Base-by-base conservation (phyloP, 2,888 invertebrate genomes). In the Neuroscelio doddi region DNA sequence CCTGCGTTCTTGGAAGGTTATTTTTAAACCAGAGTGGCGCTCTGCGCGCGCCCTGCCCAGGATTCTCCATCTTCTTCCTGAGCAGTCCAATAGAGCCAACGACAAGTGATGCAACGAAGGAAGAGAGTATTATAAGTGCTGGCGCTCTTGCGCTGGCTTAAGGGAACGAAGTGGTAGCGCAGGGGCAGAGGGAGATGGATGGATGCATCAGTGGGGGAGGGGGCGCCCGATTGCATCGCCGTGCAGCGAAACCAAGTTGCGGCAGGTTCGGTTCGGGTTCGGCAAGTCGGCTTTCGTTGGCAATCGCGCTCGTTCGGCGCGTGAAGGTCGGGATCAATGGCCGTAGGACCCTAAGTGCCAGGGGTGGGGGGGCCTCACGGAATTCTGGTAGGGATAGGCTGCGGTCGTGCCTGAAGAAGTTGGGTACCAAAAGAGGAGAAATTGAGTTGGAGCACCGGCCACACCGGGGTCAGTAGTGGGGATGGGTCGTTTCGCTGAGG, bases 251-350 rank as follows among this genome's bases (percentile, higher is more conserved):
- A 75, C 71, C 74, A 73, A 74, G 78, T 78, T 78, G 74, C 73
- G 79, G 81, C 77, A 80, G 82, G 82, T 77, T 73, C 73, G 77
- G 73, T 78, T 77, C 78, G 78, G 80, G 81, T 83, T 82, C 78
- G 83, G 82, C 80, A 80, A 82, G 80, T 79, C 76, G 74, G 76
- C 77, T 77, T 77, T 79, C 78, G 78, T 77, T 77, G 75, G 78
- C 80, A 77, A 80, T 80, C 80, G 81, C 79, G 80, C 73, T 80
- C 79, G 84, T 84, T 82, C 79, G 81, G 83, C 83, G 84, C 82
- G 82, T 81, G 84, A 84, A 84, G 84, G 84, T 84, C 84, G 82
- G 84, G 84, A 84, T 84, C 84, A 84, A 84, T 79, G 84, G 81
- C 84, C 84, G 81, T 80, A 81, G 83, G 81, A 79, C 83, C 82